A percentile compares a stretch with the other conserved stretches of the same genome.
These are phyloP conservation scores for Sebastiscus albofasciatus DNA, from an alignment of 2,797 vertebrate genomes.

Conservation along the genomic window DNA sequence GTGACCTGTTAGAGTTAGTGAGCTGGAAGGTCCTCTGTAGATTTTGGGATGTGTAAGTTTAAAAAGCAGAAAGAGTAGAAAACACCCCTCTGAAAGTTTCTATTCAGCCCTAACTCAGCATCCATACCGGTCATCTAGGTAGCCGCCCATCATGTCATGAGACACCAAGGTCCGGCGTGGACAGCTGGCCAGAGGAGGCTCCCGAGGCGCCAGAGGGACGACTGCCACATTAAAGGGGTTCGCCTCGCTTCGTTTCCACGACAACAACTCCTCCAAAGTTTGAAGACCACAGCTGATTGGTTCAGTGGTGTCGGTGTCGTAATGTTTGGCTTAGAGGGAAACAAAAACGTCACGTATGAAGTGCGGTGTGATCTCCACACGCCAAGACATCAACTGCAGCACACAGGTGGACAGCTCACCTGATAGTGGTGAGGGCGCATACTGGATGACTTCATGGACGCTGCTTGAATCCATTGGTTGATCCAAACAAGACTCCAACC, in stretches of 20 bases:
- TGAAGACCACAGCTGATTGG: slow-evolving; percentile 89
- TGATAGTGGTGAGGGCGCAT: slow-evolving; percentile 56
- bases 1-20: too few relatives aligned
- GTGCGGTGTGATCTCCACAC: neutral
- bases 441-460: slow-evolving; percentile 71
- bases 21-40: too few relatives aligned
- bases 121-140: slow-evolving; percentile 91
- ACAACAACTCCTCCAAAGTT: slow-evolving; percentile 87
- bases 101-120: neutral
- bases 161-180: slow-evolving; percentile 88
- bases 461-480: slow-evolving; percentile 53
- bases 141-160: slow-evolving; percentile 97
- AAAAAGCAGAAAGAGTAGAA: too few relatives aligned
- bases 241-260: slow-evolving; percentile 83
- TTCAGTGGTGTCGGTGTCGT: slow-evolving; percentile 86
- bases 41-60: too few relatives aligned
- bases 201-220: slow-evolving; percentile 78
- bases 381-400: too few relatives aligned
- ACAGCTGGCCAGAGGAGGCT: slow-evolving; percentile 78
- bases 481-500: slow-evolving; percentile 75
- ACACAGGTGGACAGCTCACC: slow-evolving; percentile 46
- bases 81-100: too few relatives aligned
- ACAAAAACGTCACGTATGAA: neutral
- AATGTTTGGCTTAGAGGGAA: slow-evolving; percentile 82
- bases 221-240: slow-evolving; percentile 86